Evolutionary conservation across 2,888 invertebrate species (phyloP).

Genomic region (Pyrrhosoma nymphula): DNA sequence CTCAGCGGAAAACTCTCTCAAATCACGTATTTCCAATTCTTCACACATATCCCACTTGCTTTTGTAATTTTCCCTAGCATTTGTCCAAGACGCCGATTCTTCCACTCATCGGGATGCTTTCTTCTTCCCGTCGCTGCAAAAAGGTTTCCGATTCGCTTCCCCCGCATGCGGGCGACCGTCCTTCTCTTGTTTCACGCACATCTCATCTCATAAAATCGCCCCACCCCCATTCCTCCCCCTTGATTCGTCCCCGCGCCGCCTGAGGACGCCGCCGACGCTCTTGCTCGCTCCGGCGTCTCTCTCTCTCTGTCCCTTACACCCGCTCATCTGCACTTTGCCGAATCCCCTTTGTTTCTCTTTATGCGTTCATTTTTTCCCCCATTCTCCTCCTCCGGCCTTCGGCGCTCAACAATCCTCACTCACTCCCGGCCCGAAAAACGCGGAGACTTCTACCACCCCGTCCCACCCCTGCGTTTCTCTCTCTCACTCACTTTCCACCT

Average conservation of each 20-base stretch:
- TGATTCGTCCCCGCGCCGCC: not conserved
- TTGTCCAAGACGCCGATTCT: not conserved
- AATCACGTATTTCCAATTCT: too few relatives aligned
- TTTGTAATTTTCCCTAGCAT: too few relatives aligned
- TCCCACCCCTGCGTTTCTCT: not conserved
- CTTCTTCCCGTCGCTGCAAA: not conserved
- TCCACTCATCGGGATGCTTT: not conserved
- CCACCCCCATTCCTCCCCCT: not conserved
- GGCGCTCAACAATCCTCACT: not conserved
- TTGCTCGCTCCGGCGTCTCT: not conserved
- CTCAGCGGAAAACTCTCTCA: too few relatives aligned
- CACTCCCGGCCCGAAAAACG: not conserved
- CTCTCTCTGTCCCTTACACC: not conserved
- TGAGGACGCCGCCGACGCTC: not conserved
- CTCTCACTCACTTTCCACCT: not conserved
- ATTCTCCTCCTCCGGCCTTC: not conserved
- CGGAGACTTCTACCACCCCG: not conserved
- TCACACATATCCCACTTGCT: too few relatives aligned
- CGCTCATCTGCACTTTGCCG: not conserved
- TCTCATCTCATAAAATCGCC: too few relatives aligned
- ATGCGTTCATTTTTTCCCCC: not conserved
- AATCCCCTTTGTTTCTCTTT: slow-evolving; percentile 28
- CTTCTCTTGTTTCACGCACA: not conserved
- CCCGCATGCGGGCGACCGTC: not conserved
- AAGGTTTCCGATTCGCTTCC: not conserved